Conservation (phyloP, 2,797 vertebrate species). For the Dermochelys coriacea region DNA sequence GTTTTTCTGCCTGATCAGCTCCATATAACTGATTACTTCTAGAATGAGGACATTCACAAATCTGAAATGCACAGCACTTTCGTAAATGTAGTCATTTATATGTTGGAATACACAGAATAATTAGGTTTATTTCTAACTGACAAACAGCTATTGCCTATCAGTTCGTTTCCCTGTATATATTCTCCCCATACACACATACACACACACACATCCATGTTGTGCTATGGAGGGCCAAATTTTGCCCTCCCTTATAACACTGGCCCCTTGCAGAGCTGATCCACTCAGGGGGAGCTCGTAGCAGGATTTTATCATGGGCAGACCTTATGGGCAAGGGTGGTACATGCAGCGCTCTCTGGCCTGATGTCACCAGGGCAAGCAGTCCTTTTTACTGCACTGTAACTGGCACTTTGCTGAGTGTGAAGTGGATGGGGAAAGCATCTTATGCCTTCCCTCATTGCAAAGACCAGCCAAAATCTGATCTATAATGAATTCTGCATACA, state of each 20-base stretch:
- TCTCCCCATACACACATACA: rapidly evolving
- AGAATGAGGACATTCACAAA: neutral
- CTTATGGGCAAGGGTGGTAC: rapidly evolving
- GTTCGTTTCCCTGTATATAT: rapidly evolving
- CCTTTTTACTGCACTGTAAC: neutral
- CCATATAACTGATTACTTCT: neutral
- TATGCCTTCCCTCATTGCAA: neutral
- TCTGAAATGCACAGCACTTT: too few relatives aligned
- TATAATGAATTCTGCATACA: neutral
- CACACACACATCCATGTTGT: neutral
- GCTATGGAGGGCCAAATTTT: rapidly evolving
- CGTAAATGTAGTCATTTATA: neutral
- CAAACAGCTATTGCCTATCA: neutral
- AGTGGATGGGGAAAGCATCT: neutral
- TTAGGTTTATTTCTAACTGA: neutral
- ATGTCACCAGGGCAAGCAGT: rapidly evolving
- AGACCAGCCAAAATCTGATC: neutral
- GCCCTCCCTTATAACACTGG: neutral
- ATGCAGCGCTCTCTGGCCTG: rapidly evolving
- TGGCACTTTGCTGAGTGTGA: neutral
- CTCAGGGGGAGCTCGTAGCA: neutral
- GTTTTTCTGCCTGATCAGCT: neutral
- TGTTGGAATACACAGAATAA: neutral
- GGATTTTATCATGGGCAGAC: neutral
- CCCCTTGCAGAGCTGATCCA: rapidly evolving